Evolutionary conservation across 2,888 invertebrate species (phyloP), one percentile per base, ranked within the genome.

Genomic region (Maniola hyperantus): DNA sequence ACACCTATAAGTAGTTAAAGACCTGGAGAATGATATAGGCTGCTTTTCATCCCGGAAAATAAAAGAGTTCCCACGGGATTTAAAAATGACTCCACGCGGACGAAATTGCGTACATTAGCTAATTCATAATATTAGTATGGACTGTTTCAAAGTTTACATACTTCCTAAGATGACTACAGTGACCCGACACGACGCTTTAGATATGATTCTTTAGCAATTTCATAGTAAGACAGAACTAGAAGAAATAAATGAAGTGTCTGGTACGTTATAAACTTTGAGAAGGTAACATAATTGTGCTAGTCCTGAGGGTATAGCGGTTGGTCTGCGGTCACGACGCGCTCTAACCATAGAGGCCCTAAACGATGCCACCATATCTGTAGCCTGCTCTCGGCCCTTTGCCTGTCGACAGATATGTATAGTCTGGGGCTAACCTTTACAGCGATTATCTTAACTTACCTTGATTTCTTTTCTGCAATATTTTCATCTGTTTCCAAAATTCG

Each of bases 321-420:
- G 76, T 78, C 78, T 79, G 83, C 83, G 86, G 89, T 90, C 91
- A 90, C 89, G 91, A 87, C 78, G 80, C 79, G 79, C 78, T 83
- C 87, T 90, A 87, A 89, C 88, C 89, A 89, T 84, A 89, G 85
- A 84, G 81, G 82, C 81, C 83, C 84, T 78, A 88, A 89, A 87
- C 86, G 87, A 87, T 85, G 88, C 87, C 85, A 88, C 89, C 89
- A 89, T 90, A 89, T 88, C 87, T 87, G 87, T 83, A 83, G 81
- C 82, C 81, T 4, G 79, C 78, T 77, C 82, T 79, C 79, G 81
- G 80, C 80, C 57, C 46, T 62, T 26, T 18, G 46, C 13, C 82
- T 82, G 39, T 33, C 36, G 57, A 20, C 57, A 64, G 48, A 57
- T 54, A 36, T 26, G 34, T 50, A 58, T n/a, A 55, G 18, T 48